Percentiles rank a stretch among this genome's conserved stretches.
Evolutionary conservation across 2,888 invertebrate genomes (phyloP).

Genomic region (Cryptus viduatorius): DNA sequence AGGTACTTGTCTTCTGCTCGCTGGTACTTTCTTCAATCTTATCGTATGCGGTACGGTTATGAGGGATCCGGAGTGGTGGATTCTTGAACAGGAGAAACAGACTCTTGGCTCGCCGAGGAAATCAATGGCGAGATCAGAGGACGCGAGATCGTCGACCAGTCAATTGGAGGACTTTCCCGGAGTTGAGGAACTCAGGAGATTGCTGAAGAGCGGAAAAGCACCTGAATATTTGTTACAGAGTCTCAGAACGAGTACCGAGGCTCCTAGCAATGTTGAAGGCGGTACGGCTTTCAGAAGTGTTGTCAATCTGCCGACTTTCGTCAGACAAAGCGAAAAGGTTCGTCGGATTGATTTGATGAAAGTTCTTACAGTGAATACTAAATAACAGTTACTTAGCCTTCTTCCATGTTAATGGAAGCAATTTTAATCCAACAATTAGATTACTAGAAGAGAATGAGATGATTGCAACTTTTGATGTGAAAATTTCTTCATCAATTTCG

Average conservation of each 20-base stretch:
- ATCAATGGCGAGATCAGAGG: conserved; percentile 86
- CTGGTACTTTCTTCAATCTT: conserved; percentile 93
- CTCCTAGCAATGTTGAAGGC: conserved; percentile 86
- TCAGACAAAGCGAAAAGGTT: conserved; percentile 90
- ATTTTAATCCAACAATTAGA: too few species aligned
- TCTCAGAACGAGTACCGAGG: conserved; percentile 87
- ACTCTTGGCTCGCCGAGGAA: conserved; percentile 83
- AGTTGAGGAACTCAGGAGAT: conserved; percentile 88
- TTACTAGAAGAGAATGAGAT: too few species aligned
- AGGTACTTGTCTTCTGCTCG: conserved; percentile 92
- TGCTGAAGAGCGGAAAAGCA: conserved; percentile 90
- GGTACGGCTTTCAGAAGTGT: conserved; percentile 87
- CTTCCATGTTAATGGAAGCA: too few species aligned
- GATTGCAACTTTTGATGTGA: background rate
- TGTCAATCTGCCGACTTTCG: conserved; percentile 91
- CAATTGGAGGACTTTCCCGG: conserved; percentile 87
- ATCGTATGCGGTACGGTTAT: conserved; percentile 95
- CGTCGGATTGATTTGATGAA: conserved; percentile 16
- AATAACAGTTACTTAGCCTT: too few species aligned
- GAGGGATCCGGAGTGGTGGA: conserved; percentile 95
- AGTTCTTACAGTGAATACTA: background rate
- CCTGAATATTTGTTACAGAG: conserved; percentile 89
- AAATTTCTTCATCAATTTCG: background rate
- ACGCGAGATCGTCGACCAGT: conserved; percentile 85
- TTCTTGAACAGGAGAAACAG: conserved; percentile 87